A percentile compares a stretch with the other conserved stretches of the same genome.
Evolutionary conservation across 1,140 invertebrate species (phyloP).

Genomic region (Phthorimaea operculella): DNA sequence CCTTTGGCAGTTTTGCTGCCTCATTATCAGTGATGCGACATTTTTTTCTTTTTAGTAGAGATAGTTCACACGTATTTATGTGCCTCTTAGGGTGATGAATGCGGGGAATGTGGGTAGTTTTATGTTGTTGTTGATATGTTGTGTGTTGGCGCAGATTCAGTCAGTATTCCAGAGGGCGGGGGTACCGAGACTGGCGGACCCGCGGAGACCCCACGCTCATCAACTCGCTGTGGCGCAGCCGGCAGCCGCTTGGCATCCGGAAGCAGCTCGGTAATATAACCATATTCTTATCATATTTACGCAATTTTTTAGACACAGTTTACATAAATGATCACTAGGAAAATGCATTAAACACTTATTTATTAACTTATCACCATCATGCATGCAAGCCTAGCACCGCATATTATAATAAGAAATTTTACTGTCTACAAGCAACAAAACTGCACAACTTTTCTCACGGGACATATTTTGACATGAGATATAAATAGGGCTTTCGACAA

Average conservation of each 20-base stretch:
- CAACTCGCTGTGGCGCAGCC: slow-evolving; percentile 76
- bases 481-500: too few species aligned
- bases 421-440: too few species aligned
- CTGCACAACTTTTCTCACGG: too few species aligned
- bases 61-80: slow-evolving; percentile 14
- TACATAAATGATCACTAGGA: too few species aligned
- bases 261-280: slow-evolving; percentile 71
- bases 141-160: slow-evolving; percentile 63
- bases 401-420: too few species aligned
- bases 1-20: slow-evolving; percentile 37
- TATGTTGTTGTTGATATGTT: neutral
- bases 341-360: too few species aligned
- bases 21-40: slow-evolving; percentile 32
- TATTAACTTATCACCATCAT: too few species aligned
- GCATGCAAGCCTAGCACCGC: too few species aligned
- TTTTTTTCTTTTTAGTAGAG: slow-evolving; percentile 23
- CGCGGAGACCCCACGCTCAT: slow-evolving; percentile 75
- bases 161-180: slow-evolving; percentile 69
- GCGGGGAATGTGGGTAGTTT: neutral
- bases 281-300: too few species aligned
- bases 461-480: too few species aligned
- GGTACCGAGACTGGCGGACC: slow-evolving; percentile 74
- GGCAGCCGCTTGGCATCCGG: slow-evolving; percentile 74
- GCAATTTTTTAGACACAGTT: too few species aligned
- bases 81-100: neutral